Percentiles rank a stretch among this genome's conserved stretches.
Evolutionary conservation across 1,140 invertebrate species (phyloP).

Genomic region (Lucilia cuprina): DNA sequence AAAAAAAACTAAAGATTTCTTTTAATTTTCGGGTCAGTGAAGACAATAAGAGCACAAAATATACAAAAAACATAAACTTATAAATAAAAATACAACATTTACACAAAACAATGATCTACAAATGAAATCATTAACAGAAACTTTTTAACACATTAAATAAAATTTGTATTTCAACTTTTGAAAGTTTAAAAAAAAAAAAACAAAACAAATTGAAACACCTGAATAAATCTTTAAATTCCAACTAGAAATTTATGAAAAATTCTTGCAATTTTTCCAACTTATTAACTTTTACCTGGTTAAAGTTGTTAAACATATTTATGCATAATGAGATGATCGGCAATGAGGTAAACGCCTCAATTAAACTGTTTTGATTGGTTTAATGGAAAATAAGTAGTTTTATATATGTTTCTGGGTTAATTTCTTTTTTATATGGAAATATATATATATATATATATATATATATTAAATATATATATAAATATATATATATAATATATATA

Average conservation of each 20-base stretch:
- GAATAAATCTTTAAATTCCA: background rate
- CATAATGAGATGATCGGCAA: background rate
- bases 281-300: background rate
- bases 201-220: background rate
- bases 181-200: background rate
- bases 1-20: background rate
- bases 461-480: too few relatives aligned
- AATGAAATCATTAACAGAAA: conserved; percentile 12
- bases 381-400: background rate
- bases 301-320: too few relatives aligned
- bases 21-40: conserved; percentile 10
- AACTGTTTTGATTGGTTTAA: too few relatives aligned
- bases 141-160: background rate
- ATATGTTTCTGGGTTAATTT: background rate
- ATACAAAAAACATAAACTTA: background rate
- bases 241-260: background rate
- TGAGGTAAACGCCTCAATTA: too few relatives aligned
- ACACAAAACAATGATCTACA: background rate
- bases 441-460: too few relatives aligned
- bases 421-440: background rate
- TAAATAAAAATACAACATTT: background rate
- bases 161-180: background rate
- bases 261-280: background rate
- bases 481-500: too few relatives aligned
- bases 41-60: background rate